Evolutionary conservation across 2,888 invertebrate genomes (phyloP), one percentile per base, ranked within the genome.

Genomic region (Hanleya hanleyi): DNA sequence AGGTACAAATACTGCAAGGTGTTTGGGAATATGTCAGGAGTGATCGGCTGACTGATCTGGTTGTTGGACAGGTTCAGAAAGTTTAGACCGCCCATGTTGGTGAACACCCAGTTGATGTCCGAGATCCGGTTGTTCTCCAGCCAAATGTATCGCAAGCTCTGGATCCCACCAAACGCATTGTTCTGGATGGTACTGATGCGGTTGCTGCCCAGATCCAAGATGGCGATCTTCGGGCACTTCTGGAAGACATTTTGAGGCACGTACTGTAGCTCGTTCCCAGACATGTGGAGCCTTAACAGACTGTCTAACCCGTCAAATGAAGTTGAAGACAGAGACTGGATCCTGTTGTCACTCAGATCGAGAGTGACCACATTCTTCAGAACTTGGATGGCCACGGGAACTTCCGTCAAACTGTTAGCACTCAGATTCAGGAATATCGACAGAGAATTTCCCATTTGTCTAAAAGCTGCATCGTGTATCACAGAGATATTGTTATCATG

Each of bases 51-150:
- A 15, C 12, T 15, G 15, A 64, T 64, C 36, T 18, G 18, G 18
- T 64, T 64, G 36, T 64, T 64, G 15, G 35, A 35, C n/a, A 64
- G 36, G 26, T 64, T 64, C 2, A 64, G 64, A 33, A 64, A 35
- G 18, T 35, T n/a, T 15, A 64, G 64, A 18, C 18, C 36, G 26
- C n/a, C n/a, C 18, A 64, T 35, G 35, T 37, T 64, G 26, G 35
- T 36, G 26, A 64, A 64, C 9, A 64, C 37, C 36, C 35, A 64
- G 36, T 26, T 26, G 26, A 64, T 26, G 26, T 64, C 37, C 18
- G 35, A 36, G 15, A 64, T 12, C 18, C n/a, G 36, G 26, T 64
- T 64, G 37, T 64, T 33, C 26, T 64, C 64, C 33, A 64, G 26
- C 64, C 37, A 36, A 18, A 64, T 18, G n/a, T 64, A 64, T 36